Base-by-base conservation (phyloP, 2,797 vertebrate species). In the Cyclopterus lumpus region DNA sequence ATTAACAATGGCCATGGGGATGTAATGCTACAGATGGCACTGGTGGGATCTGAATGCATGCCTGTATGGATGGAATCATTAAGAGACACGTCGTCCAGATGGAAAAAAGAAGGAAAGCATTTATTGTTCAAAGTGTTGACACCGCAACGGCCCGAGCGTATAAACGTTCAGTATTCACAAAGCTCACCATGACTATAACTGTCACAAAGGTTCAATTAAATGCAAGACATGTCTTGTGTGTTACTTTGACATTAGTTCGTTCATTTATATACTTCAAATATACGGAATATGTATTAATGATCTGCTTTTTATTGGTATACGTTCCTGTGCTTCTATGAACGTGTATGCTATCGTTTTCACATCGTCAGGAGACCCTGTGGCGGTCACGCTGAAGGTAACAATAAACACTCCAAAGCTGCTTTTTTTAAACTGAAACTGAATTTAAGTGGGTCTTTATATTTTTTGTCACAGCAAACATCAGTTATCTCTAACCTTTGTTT, bases 21-120 rank as follows among this genome's bases (percentile, higher is more conserved):
- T 88, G 87, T 74, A 28, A 80, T 80, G 88, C 73, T 64, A 80
- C 59, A 67, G 77, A 79, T 77, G 86, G 58, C 55, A 73, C 61
- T 71, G 75, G 48, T 73, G 72, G 60, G 79, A 40, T 82, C 63
- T 79, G 80, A 81, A 71, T 44, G 42, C 90, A 92, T 91, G 89
- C 87, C 70, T 79, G 68, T 20, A 88, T 74, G 78, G 64, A 85
- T 82, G 79, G 24, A 76, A 9, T 61, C n/a, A 79, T 80, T 67
- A 78, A 65, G 77, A 81, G 26, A 81, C 65, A 66, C 63, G 54
- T 78, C 67, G 55, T 74, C 60, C 59, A 73, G 57, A 80, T 86
- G 71, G 68, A 63, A 38, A 76, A 42, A 67, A 36, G 30, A 36
- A 34, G 30, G 16, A 36, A 66, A 73, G 54, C 63, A 24, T 42